A percentile compares a stretch with the other conserved stretches of the same genome.
Conservation (phyloP, 2,888 invertebrate species). For the Eilema caniola region DNA sequence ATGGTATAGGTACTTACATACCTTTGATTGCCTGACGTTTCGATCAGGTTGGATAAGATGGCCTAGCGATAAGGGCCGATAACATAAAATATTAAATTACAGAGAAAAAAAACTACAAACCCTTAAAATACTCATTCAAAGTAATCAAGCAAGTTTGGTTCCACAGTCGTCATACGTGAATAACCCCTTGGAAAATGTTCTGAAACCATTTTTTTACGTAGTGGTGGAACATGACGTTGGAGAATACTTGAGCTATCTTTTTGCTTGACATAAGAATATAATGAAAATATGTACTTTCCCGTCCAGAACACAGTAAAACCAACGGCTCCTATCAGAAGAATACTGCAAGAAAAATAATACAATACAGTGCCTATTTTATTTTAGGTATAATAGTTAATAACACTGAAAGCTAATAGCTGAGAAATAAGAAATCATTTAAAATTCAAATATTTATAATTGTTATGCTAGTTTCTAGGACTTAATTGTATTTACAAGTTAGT, state of each 20-base stretch:
- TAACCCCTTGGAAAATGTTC: neutral
- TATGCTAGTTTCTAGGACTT: neutral
- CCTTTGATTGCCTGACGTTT: too few species aligned
- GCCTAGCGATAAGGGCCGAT: too few species aligned
- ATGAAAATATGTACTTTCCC: conserved; percentile 57
- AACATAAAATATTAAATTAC: neutral
- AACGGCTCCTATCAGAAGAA: conserved; percentile 63
- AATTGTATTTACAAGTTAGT: too few species aligned
- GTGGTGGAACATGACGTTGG: neutral
- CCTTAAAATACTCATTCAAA: conserved; percentile 3
- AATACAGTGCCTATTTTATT: neutral
- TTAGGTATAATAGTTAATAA: neutral
- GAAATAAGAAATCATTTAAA: neutral
- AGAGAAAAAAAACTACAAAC: conserved; percentile 3
- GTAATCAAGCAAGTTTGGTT: conserved; percentile 18
- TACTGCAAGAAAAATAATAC: conserved; percentile 53
- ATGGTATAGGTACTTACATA: too few species aligned
- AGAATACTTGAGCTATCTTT: neutral
- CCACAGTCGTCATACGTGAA: neutral
- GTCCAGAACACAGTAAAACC: conserved; percentile 70
- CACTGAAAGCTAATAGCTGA: neutral
- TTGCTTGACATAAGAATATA: conserved; percentile 36
- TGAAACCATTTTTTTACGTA: neutral
- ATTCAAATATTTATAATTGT: neutral
- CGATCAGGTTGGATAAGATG: too few species aligned